Evolutionary conservation across 2,888 invertebrate genomes (phyloP).

Genomic region (Harpagoxenus sublaevis): DNA sequence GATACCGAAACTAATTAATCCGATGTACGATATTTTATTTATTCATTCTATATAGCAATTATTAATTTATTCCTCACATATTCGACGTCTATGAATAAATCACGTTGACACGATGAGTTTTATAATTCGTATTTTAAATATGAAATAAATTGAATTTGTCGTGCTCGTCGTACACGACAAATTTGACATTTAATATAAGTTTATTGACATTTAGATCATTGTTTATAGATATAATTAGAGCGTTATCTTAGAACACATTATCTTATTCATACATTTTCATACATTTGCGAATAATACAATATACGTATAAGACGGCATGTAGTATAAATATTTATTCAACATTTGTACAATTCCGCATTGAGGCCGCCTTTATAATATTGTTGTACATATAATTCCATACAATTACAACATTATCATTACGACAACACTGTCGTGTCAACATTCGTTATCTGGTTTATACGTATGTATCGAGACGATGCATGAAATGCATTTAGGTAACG

Average conservation of each 20-base stretch:
- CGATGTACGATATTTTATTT: not conserved
- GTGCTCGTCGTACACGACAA: not conserved
- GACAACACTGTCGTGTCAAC: not conserved
- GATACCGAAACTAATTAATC: not conserved
- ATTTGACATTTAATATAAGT: not conserved
- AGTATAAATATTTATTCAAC: slow-evolving; percentile 11
- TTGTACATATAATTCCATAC: not conserved
- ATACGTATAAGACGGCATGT: no score
- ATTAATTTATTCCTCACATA: slow-evolving; percentile 26
- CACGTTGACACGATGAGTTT: not conserved
- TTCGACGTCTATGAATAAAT: not conserved
- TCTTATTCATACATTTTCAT: not conserved
- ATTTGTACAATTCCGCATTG: not conserved
- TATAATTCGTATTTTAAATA: slow-evolving; percentile 12
- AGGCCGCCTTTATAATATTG: not conserved
- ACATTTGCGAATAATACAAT: not conserved
- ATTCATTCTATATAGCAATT: not conserved
- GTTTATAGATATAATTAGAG: not conserved
- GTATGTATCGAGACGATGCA: not conserved
- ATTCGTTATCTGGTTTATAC: not conserved
- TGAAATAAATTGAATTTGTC: not conserved
- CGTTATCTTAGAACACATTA: not conserved
- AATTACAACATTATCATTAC: not conserved
- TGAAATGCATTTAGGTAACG: not conserved
- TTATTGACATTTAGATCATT: not conserved